Evolutionary conservation across 2,113 vertebrate species (phyloP), one percentile per base, ranked within the genome.

Genomic region (Fregata magnificens): DNA sequence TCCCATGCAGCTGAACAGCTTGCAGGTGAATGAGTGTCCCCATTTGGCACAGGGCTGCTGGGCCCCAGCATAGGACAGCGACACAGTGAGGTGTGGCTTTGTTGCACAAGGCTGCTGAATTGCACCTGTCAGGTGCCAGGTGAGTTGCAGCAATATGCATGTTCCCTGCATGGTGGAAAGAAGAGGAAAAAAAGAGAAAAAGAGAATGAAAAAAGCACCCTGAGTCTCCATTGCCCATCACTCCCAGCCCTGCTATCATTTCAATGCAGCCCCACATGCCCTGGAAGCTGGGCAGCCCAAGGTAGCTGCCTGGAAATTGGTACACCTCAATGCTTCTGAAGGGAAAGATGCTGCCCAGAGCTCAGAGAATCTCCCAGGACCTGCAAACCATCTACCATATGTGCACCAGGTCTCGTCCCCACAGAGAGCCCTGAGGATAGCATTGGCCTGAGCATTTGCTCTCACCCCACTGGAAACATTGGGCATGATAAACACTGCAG

Each of bases 31-130:
- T 2, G 13, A 19, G 5, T 7, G 26, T 16, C 45, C 44, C 65
- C 21, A 9, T 40, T 9, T 3, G 28, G 59, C 25, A 32, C 18
- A 10, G 44, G 66, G 20, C 24, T 66, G 63, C 71, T n/a, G 61
- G 2, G 20, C 5, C 29, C 58, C 32, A 14, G 45, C 14, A 9
- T 0, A 4, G 53, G 69, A n/a, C 63, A 53, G 40, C 1, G 19
- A 45, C 66, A 61, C 8, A 4, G 44, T 0, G 11, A 74, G 26
- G 19, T 32, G 17, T 28, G 61, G 71, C 66, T 45, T 53, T 49
- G 17, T 29, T 58, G n/a, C 22, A 47, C 13, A 29, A 59, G 38
- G 50, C 65, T 82, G 72, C 52, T 61, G 32, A 49, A 56, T 3
- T 21, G 42, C 11, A 73, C 50, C 40, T 6, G 2, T 2, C 17